Evolutionary conservation across 2,797 vertebrate genomes (phyloP), one percentile per base, ranked within the genome.

Genomic region (Tinamus major): DNA sequence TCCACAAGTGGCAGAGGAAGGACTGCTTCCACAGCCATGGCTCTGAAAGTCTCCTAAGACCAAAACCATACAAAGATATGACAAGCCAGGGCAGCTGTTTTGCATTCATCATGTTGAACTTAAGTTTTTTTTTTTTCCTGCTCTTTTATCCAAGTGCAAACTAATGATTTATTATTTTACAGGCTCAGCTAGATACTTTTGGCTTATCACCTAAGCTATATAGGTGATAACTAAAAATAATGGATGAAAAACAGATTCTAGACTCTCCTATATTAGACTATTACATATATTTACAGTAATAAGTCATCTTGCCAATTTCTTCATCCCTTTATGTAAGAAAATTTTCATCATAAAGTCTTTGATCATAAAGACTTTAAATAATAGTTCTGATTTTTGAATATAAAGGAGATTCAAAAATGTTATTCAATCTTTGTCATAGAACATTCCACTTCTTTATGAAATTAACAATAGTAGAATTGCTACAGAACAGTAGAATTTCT

Each of bases 241-340:
- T 2, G 70, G 12, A 6, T 67, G 15, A 67, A 65, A 76, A 7
- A 42, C 19, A 80, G 44, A 26, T 58, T 85, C 35, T 3, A 71
- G 29, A 24, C 20, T 76, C 62, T 23, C n/a, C 29, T 21, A 2
- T 51, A 53, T 49, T 31, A 41, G 53, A 6, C 2, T 35, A 51
- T 33, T 4, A 1, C 64, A 16, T 21, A 0, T 2, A 77, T 65
- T 51, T 42, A 70, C 7, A 55, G 29, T 3, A 64, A 1, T 33
- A 49, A 67, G 4, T 42, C 18, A 35, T 69, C 46, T 19, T 79
- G 9, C 6, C 35, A 7, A 44, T 59, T 74, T 82, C 49, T 16
- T 17, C 6, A 37, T 42, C 21, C 5, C 9, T 35, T 77, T 31
- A 51, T 8, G 4, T 18, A 70, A 79, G 7, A 17, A 13, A 78